A percentile compares a stretch with the other conserved stretches of the same genome.
phyloP scores from a whole-genome alignment of 2,113 vertebrate species.

The Anas platyrhynchos region DNA sequence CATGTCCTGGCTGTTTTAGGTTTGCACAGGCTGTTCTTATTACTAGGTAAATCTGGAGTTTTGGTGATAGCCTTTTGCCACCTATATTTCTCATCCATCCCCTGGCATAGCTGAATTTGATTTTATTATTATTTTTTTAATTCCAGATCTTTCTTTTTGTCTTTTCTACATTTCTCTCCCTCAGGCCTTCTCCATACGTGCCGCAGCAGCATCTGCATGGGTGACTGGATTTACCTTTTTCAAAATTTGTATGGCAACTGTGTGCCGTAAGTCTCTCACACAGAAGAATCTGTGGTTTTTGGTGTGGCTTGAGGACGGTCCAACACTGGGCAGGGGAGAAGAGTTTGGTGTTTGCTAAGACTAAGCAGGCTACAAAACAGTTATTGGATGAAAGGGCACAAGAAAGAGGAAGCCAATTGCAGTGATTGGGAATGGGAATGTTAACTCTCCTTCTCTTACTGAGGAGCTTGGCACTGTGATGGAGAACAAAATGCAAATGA shows the following conservation, averaged over 20 bases:
- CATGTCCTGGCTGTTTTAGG: neutral
- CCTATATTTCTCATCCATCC: neutral
- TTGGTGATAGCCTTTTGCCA: neutral
- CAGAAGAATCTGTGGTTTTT: neutral
- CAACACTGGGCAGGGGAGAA: neutral
- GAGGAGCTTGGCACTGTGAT: neutral
- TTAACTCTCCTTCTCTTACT: neutral
- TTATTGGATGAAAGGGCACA: neutral
- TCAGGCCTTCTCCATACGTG: neutral
- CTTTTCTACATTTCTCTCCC: neutral
- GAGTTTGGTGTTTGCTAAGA: neutral
- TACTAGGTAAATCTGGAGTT: neutral
- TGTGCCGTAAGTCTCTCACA: no score
- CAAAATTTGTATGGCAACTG: rapidly evolving
- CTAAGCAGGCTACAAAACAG: neutral
- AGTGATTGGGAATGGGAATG: neutral
- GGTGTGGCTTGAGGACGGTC: neutral
- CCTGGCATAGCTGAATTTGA: neutral
- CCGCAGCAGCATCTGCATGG: neutral
- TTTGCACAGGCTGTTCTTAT: neutral
- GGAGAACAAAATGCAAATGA: neutral
- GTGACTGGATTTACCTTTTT: neutral
- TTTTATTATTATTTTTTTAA: neutral
- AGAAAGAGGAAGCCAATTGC: neutral
- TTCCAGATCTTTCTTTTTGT: neutral